A percentile compares a stretch with the other conserved stretches of the same genome.
Evolutionary conservation across 2,797 vertebrate genomes (phyloP).

Genomic region (Sphenopsis melanotis): DNA sequence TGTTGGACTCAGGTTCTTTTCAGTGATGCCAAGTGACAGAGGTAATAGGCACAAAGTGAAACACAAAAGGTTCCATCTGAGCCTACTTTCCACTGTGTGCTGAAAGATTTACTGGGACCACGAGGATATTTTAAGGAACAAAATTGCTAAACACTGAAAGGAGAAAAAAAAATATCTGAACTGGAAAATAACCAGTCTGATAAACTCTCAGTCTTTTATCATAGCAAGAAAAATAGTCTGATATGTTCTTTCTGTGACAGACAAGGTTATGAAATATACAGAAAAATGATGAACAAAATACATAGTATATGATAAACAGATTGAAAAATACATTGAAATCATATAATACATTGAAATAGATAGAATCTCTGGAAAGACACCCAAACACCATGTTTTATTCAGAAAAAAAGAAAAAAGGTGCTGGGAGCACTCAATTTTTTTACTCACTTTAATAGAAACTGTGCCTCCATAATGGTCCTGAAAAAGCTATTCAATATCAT

Average conservation of each 20-base stretch:
- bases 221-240: neutral
- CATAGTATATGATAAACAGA: neutral
- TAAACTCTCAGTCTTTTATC: neutral
- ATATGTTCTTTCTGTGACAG: neutral
- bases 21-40: neutral
- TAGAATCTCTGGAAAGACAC: neutral
- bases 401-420: neutral
- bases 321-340: neutral
- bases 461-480: neutral
- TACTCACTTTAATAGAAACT: neutral
- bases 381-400: neutral
- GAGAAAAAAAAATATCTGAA: neutral
- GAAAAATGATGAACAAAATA: neutral
- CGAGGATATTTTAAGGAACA: fast-evolving
- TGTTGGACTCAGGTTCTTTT: neutral
- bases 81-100: neutral
- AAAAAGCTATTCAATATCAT: neutral
- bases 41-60: neutral
- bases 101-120: neutral
- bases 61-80: neutral
- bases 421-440: neutral
- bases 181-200: neutral
- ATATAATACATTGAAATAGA: neutral
- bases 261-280: neutral
- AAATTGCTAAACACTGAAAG: neutral